Percentiles rank a stretch among this genome's conserved stretches.
These are phyloP conservation scores for Paraplagusia blochii DNA, from an alignment of 2,113 vertebrate genomes.

Conservation along the genomic window DNA sequence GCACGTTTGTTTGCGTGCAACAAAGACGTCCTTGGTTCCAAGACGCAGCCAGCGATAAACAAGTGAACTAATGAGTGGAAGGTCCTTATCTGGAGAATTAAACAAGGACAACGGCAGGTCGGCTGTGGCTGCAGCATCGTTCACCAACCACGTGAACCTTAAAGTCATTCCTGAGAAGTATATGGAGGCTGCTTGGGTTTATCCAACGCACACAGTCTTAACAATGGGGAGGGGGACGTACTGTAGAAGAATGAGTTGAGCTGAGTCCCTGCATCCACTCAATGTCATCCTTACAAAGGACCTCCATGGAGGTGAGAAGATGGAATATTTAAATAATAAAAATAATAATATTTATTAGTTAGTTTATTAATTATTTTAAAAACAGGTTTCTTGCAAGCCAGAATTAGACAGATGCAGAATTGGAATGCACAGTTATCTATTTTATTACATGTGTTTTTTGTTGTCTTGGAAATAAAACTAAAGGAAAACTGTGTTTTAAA, in stretches of 20 bases:
- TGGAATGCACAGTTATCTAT: too few relatives aligned
- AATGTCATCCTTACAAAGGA: constrained; percentile 16
- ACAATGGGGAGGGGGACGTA: too few relatives aligned
- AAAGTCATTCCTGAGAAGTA: neutral
- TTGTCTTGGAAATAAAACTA: too few relatives aligned
- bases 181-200: neutral
- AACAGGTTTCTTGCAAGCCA: too few relatives aligned
- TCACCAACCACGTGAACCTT: neutral
- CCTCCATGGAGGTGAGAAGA: neutral
- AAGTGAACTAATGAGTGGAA: constrained; percentile 67
- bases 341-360: too few relatives aligned
- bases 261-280: constrained; percentile 29
- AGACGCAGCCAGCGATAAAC: constrained; percentile 68
- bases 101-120: constrained; percentile 19
- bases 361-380: too few relatives aligned
- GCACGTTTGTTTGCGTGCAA: constrained; percentile 3
- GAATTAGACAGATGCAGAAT: too few relatives aligned
- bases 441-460: too few relatives aligned
- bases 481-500: too few relatives aligned
- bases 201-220: too few relatives aligned
- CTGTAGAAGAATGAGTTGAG: neutral
- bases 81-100: constrained; percentile 50
- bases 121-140: too few relatives aligned
- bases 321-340: too few relatives aligned
- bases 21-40: constrained; percentile 60